Evolutionary conservation across 2,113 vertebrate genomes (phyloP), one percentile per base, ranked within the genome.

Genomic region (Epinephelus fuscoguttatus): DNA sequence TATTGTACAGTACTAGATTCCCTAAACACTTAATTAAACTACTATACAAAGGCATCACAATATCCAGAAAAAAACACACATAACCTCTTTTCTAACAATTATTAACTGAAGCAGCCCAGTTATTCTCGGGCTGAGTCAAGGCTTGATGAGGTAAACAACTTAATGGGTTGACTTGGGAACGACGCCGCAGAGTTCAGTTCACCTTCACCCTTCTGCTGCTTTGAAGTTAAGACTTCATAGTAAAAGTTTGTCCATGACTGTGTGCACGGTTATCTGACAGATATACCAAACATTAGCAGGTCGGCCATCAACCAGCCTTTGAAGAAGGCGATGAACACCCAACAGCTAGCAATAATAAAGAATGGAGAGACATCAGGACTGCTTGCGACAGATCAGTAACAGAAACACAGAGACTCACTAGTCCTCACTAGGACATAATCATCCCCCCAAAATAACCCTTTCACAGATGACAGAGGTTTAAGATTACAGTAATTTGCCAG

Each of bases 21-120:
- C 85, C 80, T 2, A 0, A 80, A 81, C 60, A 33, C 69, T 67
- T 63, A 18, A 87, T 83, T 87, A 81, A 82, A 63, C 62, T 19
- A 47, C 33, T 49, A 19, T 60, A 25, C 18, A 37, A 81, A 85
- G 18, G 47, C 42, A 56, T 69, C 14, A 23, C 25, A 49, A 25
- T 10, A 45, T 25, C 45, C 30, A 37, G 4, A n/a, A 56, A 19
- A 19, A 52, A 73, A 40, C 23, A 19, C 47, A 70, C 11, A 33
- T 40, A 73, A 76, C 57, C 59, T 52, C 18, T 78, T 60, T 67
- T 45, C 49, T 6, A 42, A 61, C 52, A 71, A 1, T 33, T 17
- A 59, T 8, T 14, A n/a, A 64, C 9, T 17, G 25, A 14, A 40
- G 47, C 21, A 1, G 23, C 25, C 1, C 33, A 40, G 37, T 13